Base-by-base conservation (phyloP, 2,888 invertebrate genomes). In the Deilephila elpenor region DNA sequence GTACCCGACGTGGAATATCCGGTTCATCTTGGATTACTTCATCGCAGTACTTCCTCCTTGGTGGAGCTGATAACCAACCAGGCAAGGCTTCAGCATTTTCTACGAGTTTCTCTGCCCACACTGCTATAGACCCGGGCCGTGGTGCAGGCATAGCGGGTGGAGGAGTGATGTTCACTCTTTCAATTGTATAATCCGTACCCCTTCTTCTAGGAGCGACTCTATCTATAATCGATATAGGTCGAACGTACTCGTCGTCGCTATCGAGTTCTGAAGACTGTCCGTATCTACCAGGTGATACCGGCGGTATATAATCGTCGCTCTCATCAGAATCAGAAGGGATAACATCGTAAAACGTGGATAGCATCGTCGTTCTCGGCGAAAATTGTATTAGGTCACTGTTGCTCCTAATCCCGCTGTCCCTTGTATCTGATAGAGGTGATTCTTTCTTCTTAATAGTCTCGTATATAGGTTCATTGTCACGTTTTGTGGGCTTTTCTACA, bases 1-100 rank as follows among this genome's bases (percentile, higher is more conserved):
- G 95, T 59, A 93, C 86, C 71, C 91, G 83, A 14, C 87, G 83
- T 0, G 94, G 92, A 59, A 93, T 83, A 75, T 94, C 93, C 0
- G 94, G 91, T 75, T 94, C 93, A 37, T 91, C 89, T 81, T 87
- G 87, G 7, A 88, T 76, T 32, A 90, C 80, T 80, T 91, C 89
- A 71, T 88, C 84, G 73, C 83, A 79, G 77, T 94, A 86, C 84
- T 89, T 92, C 80, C 94, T 74, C 86, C 96, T 79, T 76, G 93
- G 83, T 75, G 94, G 86, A 85, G 96, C 88, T 82, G 95, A 92
- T 74, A 95, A 77, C 95, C 95, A 90, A 76, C 89, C 75, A 78
- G 95, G 91, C 83, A 96, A 87, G 5, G 95, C 87, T 81, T 96
- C 95, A 0, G 95, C 95, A 77, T 96, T 96, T 76, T 95, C 93